These are phyloP conservation scores for Istiophorus platypterus DNA, from an alignment of 2,113 vertebrate species.

Conservation along the genomic window DNA sequence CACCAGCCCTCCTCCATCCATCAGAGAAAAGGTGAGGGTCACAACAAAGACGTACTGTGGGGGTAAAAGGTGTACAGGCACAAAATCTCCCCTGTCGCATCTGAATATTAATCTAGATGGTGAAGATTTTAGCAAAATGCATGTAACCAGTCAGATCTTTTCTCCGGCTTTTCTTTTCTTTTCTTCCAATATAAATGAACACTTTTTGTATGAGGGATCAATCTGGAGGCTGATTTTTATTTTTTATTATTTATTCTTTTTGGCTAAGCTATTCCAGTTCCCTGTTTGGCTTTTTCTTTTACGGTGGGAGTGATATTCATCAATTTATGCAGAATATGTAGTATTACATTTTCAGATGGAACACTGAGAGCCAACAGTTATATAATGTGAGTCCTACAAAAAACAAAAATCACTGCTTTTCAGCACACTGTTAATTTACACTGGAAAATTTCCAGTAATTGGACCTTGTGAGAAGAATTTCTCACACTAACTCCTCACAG, in stretches of 20 bases:
- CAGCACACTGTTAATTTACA: too few species aligned
- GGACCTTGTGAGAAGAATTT: too few species aligned
- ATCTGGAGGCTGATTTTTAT: background rate
- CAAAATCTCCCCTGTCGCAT: background rate
- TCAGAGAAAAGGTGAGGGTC: constrained; percentile 87
- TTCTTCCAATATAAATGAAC: constrained; percentile 3
- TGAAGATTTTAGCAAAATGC: background rate
- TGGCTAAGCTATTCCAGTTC: constrained; percentile 29
- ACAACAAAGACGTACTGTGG: too few species aligned
- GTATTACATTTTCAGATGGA: constrained; percentile 14
- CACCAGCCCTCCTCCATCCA: constrained; percentile 70
- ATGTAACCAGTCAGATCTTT: background rate
- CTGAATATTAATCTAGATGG: background rate
- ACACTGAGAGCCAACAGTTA: background rate
- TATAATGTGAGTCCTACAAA: background rate
- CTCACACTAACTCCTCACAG: background rate
- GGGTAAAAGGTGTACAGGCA: background rate
- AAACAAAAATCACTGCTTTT: too few species aligned
- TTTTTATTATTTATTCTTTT: too few species aligned
- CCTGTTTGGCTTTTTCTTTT: constrained; percentile 40
- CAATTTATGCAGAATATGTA: constrained; percentile 11
- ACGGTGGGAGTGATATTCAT: constrained; percentile 52
- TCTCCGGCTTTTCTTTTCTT: background rate
- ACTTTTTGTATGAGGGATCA: background rate
- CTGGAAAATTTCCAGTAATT: too few species aligned